Conservation (phyloP, 53 echinoderm and acorn worm genomes). For the Actinopyga echinites region DNA sequence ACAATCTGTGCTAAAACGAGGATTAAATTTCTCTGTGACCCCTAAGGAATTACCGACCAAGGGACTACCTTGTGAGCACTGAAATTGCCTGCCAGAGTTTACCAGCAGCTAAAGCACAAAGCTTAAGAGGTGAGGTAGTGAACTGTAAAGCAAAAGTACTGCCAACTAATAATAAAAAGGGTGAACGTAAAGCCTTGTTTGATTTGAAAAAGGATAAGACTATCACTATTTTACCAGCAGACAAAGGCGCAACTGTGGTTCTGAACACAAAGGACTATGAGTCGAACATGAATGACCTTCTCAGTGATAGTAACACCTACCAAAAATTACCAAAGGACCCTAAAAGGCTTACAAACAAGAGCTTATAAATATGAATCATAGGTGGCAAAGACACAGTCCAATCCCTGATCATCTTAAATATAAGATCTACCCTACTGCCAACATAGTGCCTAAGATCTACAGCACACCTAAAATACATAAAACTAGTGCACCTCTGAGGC, state of each 20-base stretch:
- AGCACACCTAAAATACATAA: constrained; percentile 56
- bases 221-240: constrained; percentile 24
- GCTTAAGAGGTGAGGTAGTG: too few relatives aligned
- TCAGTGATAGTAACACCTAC: neutral
- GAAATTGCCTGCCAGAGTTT: too few relatives aligned
- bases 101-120: too few relatives aligned
- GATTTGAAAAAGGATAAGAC: neutral
- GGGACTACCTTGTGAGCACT: too few relatives aligned
- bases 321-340: neutral
- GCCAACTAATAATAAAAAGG: too few relatives aligned
- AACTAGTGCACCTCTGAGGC: constrained; percentile 43
- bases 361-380: neutral
- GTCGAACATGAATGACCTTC: neutral
- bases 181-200: neutral
- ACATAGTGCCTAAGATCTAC: constrained; percentile 31
- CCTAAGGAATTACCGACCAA: neutral
- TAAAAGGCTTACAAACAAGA: neutral
- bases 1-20: too few relatives aligned
- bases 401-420: neutral
- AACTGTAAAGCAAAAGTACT: too few relatives aligned
- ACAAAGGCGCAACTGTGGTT: constrained; percentile 38
- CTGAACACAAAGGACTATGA: constrained; percentile 23
- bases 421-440: constrained; percentile 6
- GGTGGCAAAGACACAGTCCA: too few relatives aligned
- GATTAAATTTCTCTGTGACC: too few relatives aligned